Conservation (phyloP, 2,888 invertebrate species). For the Bugula neritina region DNA sequence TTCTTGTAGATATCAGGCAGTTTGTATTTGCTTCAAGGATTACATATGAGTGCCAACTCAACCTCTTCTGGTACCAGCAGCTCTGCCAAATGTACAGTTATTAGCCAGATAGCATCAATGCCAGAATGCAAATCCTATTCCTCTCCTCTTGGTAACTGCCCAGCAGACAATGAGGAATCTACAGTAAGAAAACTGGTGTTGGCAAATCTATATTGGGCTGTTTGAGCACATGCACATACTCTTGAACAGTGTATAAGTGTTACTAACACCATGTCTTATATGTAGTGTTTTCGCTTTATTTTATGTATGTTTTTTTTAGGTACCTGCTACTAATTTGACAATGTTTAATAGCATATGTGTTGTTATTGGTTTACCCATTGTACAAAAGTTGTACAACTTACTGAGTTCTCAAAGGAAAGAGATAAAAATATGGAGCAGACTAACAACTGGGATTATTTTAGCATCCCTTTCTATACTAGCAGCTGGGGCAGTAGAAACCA, state of each 20-base stretch:
- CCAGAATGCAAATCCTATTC: too few species aligned
- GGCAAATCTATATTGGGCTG: too few species aligned
- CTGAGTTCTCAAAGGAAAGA: not conserved
- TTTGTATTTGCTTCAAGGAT: slow-evolving; percentile 4
- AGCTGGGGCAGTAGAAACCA: slow-evolving; percentile 54
- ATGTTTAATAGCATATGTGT: slow-evolving; percentile 55
- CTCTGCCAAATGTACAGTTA: too few species aligned
- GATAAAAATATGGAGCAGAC: not conserved
- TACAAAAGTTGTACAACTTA: slow-evolving; percentile 43
- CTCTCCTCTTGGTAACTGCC: too few species aligned
- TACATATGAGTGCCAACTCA: slow-evolving; percentile 35
- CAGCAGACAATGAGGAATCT: too few species aligned
- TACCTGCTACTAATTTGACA: slow-evolving; percentile 56
- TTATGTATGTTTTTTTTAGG: slow-evolving; percentile 39
- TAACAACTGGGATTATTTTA: slow-evolving; percentile 53
- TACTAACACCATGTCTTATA: too few species aligned
- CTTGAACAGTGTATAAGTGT: too few species aligned
- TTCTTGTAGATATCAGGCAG: slow-evolving; percentile 9
- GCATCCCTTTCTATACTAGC: slow-evolving; percentile 50
- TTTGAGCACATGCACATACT: too few species aligned
- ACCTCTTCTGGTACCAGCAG: not conserved
- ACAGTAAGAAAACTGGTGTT: too few species aligned
- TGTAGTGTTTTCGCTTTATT: too few species aligned
- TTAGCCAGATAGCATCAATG: too few species aligned
- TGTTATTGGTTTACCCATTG: slow-evolving; percentile 54